A percentile compares a stretch with the other conserved stretches of the same genome.
Evolutionary conservation across 1,140 invertebrate species (phyloP).

Genomic region (Nasonia vitripennis): DNA sequence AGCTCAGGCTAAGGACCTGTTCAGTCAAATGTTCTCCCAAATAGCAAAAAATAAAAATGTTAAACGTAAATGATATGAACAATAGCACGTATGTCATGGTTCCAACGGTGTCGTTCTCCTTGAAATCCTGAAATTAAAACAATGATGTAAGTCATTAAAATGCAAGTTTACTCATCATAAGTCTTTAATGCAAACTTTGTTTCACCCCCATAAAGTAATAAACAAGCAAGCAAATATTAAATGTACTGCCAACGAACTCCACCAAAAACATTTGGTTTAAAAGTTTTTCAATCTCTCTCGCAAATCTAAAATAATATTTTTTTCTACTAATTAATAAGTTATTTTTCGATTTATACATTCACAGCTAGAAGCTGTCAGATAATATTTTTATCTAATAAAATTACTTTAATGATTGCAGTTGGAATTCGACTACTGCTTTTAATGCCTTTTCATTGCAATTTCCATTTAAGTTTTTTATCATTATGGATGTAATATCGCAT

Average conservation of each 20-base stretch:
- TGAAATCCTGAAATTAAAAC: neutral
- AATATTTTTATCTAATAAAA: no score
- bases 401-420: no score
- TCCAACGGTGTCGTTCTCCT: neutral
- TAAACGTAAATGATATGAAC: conserved; percentile 17
- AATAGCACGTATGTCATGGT: neutral
- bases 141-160: neutral
- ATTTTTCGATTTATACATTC: no score
- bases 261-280: neutral
- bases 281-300: no score
- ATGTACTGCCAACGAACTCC: neutral
- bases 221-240: neutral
- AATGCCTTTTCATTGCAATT: no score
- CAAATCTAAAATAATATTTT: no score
- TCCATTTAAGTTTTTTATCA: no score
- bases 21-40: neutral
- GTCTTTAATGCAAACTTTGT: neutral
- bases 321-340: no score
- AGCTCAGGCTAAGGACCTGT: neutral
- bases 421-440: no score
- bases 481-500: no score
- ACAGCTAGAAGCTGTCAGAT: no score
- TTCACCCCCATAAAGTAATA: neutral
- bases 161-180: no score
- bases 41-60: conserved; percentile 7